Evolutionary conservation across 1,140 invertebrate species (phyloP), one percentile per base, ranked within the genome.

Genomic region (Cydia splendana): DNA sequence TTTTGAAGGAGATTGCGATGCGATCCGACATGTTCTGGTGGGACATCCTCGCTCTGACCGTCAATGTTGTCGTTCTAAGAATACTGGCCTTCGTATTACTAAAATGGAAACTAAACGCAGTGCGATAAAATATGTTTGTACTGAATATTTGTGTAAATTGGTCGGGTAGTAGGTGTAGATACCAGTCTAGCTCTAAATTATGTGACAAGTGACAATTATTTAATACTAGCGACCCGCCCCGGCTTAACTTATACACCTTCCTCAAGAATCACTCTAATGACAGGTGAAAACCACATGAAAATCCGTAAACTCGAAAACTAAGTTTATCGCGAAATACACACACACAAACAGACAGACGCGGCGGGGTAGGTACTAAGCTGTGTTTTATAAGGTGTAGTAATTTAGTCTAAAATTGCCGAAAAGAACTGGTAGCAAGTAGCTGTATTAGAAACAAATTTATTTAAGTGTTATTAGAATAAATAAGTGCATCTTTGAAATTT

Each of bases 1-100:
- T 98, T 86, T 88, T 98, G 9, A 93, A 95, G 2, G 96, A 98
- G 82, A 96, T 98, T 74, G 96, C 95, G 0, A 97, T 98, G 94
- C 93, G 94, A 1, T 95, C 95, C 0, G 96, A 97, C 86, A 95
- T 96, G 85, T 98, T 98, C 89, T 97, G 96, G 95, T 96, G 96
- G 74, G 97, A 98, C 87, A 94, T 98, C 42, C 93, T 96, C 28
- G 96, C 96, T 0, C 93, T 99, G 1, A 90, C 94, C 67, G 82
- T 94, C 5, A 97, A 96, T 81, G 94, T 98, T 51, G 75, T 98
- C 13, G 78, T 96, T 2, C 94, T 97, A 2, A 94, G 98, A 77
- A 87, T 96, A 2, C 87, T 94, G 0, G 96, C 98, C 15, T 99
- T 97, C 88, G 89, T 97, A 18, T 94, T 98, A 4, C 94, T 99